Evolutionary conservation across 2,113 vertebrate genomes (phyloP).

Genomic region (Lasiurus borealis): DNA sequence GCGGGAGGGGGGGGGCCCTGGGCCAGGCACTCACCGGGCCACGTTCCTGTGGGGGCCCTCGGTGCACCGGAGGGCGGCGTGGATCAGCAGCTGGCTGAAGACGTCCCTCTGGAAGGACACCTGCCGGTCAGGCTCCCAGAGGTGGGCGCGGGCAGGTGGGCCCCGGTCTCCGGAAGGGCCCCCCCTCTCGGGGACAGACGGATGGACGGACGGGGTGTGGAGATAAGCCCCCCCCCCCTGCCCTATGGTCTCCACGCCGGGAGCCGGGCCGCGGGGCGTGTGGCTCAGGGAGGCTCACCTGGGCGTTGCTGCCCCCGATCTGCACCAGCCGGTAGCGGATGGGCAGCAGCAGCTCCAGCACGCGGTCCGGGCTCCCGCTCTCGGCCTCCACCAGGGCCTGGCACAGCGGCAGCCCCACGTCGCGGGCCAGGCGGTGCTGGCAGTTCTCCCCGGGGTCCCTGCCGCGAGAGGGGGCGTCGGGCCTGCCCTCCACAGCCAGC

Average conservation of each 20-base stretch:
- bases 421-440: conserved; percentile 88
- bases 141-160: rapidly evolving
- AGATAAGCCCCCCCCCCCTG: rapidly evolving
- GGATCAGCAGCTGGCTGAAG: conserved; percentile 94
- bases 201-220: rapidly evolving
- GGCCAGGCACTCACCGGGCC: conserved; percentile 88
- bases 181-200: neutral
- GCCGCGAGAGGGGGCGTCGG: neutral
- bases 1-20: rapidly evolving
- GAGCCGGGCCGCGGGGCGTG: neutral
- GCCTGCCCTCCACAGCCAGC: rapidly evolving
- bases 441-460: conserved; percentile 87
- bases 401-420: conserved; percentile 92
- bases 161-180: rapidly evolving
- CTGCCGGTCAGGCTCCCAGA: neutral
- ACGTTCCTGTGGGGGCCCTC: conserved; percentile 88
- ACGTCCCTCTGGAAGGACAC: conserved; percentile 92
- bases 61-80: conserved; percentile 92
- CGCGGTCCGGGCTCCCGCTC: conserved; percentile 88
- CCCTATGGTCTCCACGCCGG: rapidly evolving
- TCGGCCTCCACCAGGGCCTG: conserved; percentile 93
- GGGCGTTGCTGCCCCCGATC: conserved; percentile 95
- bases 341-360: conserved; percentile 92
- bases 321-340: conserved; percentile 89
- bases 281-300: conserved; percentile 86